Conservation (phyloP, 2,888 invertebrate genomes). For the Caenorhabditis imperialis region DNA sequence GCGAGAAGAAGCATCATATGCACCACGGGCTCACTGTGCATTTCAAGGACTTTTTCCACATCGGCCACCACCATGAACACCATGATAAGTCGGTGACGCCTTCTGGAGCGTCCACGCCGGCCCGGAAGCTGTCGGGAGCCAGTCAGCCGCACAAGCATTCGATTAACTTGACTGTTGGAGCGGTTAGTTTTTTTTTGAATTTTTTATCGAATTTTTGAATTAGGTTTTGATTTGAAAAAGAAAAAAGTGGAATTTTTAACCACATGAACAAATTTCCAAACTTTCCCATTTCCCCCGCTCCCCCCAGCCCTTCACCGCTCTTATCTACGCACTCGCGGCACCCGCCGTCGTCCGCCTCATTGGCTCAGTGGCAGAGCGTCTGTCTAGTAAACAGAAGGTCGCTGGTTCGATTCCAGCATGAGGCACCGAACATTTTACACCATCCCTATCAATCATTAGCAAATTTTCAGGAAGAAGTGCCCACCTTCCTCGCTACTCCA, state of each 20-base stretch:
- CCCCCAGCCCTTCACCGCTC: neutral
- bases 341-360: neutral
- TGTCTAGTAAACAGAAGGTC: slow-evolving; percentile 73
- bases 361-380: neutral
- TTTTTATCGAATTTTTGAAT: neutral
- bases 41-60: slow-evolving; percentile 27
- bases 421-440: slow-evolving; percentile 55
- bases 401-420: slow-evolving; percentile 71
- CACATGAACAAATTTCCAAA: no score
- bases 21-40: slow-evolving; percentile 20
- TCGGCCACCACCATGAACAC: slow-evolving; percentile 23
- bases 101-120: slow-evolving; percentile 34
- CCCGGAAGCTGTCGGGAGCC: slow-evolving; percentile 16
- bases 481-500: slow-evolving; percentile 26
- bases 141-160: slow-evolving; percentile 27
- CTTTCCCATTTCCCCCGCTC: no score
- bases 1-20: slow-evolving; percentile 11
- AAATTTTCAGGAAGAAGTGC: slow-evolving; percentile 38
- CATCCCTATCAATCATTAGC: no score
- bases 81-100: slow-evolving; percentile 8
- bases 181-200: slow-evolving; percentile 22
- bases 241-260: no score
- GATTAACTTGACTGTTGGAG: slow-evolving; percentile 36
- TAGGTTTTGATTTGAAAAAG: no score
- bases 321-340: neutral